Conservation (phyloP, 2,113 vertebrate genomes). For the Oncorhynchus gorbuscha region DNA sequence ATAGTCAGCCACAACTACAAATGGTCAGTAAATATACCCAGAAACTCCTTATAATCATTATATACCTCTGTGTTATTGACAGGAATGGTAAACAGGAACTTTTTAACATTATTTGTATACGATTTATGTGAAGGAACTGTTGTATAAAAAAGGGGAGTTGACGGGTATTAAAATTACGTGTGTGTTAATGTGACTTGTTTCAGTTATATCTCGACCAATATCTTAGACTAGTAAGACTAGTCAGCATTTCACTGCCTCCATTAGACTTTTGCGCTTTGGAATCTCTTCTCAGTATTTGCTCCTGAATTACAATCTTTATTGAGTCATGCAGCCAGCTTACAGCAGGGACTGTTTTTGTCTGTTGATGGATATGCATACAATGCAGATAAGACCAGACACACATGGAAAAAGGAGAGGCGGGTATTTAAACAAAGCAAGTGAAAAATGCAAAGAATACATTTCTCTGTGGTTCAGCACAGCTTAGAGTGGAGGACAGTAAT, state of each 20-base stretch:
- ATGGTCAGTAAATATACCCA: no score
- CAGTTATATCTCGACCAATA: neutral
- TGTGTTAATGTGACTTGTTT: no score
- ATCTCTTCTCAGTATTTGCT: neutral
- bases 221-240: no score
- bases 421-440: conserved; percentile 69
- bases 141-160: no score
- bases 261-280: neutral
- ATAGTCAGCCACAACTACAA: neutral
- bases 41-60: no score
- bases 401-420: conserved; percentile 43
- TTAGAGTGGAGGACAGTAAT: conserved; percentile 65
- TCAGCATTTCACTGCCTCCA: neutral
- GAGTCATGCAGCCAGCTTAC: neutral
- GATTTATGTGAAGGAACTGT: no score
- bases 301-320: neutral
- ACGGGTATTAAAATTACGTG: no score
- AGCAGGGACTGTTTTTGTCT: conserved; percentile 35
- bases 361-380: conserved; percentile 54
- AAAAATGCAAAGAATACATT: conserved; percentile 70
- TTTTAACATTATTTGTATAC: no score
- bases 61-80: neutral
- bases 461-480: conserved; percentile 62
- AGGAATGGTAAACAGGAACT: neutral
- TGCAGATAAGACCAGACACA: conserved; percentile 49